Base-by-base conservation (phyloP, 2,113 vertebrate genomes). In the Merops nubicus region DNA sequence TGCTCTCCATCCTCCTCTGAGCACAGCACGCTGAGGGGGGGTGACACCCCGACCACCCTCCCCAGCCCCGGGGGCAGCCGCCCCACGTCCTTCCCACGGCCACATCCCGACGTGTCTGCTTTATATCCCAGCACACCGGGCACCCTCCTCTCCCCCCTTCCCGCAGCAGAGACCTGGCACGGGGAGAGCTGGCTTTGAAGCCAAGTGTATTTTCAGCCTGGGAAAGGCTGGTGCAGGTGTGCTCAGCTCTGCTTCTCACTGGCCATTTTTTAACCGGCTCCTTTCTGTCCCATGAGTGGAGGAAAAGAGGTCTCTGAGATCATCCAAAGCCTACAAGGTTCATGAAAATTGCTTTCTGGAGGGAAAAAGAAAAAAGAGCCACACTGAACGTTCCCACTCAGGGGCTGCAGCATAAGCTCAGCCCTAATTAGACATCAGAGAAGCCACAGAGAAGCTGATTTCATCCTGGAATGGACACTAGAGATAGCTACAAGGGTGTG, bases 141-240 rank as follows among this genome's bases (percentile, higher is more conserved):
- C 75, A 42, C n/a, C 29, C 56, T 72, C 34, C 63, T 68, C 53
- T 34, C 50, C 84, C 67, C 78, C 8, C 20, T 40, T 33, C 63
- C 88, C 29, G 74, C 87, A 54, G 20, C 93, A 64, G 21, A 50
- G 95, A 54, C 72, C 91, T 92, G 94, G 89, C 86, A 77, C 3
- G 3, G 54, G 8, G 51, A 62, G 76, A 21, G 63, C 67, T 10
- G 68, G 31, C 29, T 15, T 40, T 50, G 76, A 34, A 91, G 94
- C 92, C 95, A 93, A 95, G 64, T 16, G 62, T 84, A 83, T 90
- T 97, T 96, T 88, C 56, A 75, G 88, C 72, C 80, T 62, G 79
- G 76, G 83, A 94, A 73, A 62, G 92, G 31, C 70, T 77, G 88
- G 36, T 84, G 88, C 88, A 96, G 93, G 93, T 95, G 94, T 80